Percentiles rank a stretch among this genome's conserved stretches.
Conservation (phyloP, 1,140 invertebrate genomes). For the Aleiodes sp. region DNA sequence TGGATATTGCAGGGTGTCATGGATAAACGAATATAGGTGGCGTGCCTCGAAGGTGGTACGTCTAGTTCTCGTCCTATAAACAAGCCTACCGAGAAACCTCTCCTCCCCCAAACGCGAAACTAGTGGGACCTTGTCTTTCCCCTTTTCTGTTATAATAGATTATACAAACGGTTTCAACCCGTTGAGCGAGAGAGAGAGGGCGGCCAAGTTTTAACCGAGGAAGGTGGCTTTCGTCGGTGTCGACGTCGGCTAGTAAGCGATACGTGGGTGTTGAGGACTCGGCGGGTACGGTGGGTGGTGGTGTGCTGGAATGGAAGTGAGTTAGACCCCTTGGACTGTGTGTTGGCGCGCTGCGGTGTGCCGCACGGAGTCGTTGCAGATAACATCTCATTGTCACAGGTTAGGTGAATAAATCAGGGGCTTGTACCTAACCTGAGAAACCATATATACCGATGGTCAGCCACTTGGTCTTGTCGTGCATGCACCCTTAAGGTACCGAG, state of each 20-base stretch:
- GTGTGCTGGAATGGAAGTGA: neutral
- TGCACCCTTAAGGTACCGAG: constrained; percentile 3
- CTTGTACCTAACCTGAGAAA: neutral
- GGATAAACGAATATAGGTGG: constrained; percentile 14
- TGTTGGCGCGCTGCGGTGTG: constrained; percentile 27
- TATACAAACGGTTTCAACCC: neutral
- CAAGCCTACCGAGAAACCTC: constrained; percentile 27
- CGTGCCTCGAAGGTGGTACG: constrained; percentile 32
- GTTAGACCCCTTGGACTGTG: neutral
- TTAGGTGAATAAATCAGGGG: constrained; percentile 52
- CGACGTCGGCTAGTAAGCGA: constrained; percentile 8
- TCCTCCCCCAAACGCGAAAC: constrained; percentile 23
- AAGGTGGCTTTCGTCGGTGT: constrained; percentile 21
- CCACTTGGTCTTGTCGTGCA: constrained; percentile 32
- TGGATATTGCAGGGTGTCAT: constrained; percentile 26
- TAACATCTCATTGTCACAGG: constrained; percentile 60
- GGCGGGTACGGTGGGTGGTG: neutral
- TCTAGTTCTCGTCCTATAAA: constrained; percentile 33
- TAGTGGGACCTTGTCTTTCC: constrained; percentile 1
- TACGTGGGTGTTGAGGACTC: neutral
- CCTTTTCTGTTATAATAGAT: constrained; percentile 36
- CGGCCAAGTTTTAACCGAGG: neutral
- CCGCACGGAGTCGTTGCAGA: constrained; percentile 41
- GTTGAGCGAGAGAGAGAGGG: neutral
- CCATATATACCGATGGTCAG: constrained; percentile 25